Conservation (phyloP, 2,797 vertebrate genomes). For the Sebastes flavidus region DNA sequence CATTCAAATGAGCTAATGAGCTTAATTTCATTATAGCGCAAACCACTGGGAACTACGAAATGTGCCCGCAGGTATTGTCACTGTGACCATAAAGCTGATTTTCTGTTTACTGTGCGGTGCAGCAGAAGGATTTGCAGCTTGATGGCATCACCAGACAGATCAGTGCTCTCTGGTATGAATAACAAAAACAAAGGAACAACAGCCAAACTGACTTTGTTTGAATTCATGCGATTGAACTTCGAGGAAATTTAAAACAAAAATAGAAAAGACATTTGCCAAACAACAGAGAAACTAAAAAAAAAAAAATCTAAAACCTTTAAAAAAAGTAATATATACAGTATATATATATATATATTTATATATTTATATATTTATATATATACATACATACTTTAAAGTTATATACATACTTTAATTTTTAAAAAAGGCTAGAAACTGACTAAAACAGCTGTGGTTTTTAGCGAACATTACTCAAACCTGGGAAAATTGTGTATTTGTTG, state of each 20-base stretch:
- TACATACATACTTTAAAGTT: too few relatives aligned
- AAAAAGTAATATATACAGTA: too few relatives aligned
- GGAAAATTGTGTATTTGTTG: too few relatives aligned
- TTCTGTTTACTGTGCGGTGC: slow-evolving; percentile 20
- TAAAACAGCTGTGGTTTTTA: too few relatives aligned
- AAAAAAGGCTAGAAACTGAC: too few relatives aligned
- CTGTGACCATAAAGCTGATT: slow-evolving; percentile 58
- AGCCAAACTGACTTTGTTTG: not conserved
- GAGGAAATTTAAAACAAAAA: not conserved
- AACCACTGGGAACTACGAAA: slow-evolving; percentile 41
- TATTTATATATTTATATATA: too few relatives aligned
- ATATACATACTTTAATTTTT: too few relatives aligned
- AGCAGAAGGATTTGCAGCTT: slow-evolving; percentile 26
- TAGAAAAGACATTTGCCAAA: not conserved
- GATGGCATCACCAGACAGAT: slow-evolving; percentile 39
- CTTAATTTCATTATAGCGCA: slow-evolving; percentile 43
- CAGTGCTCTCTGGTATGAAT: not conserved
- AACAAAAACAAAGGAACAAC: slow-evolving; percentile 4
- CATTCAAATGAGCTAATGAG: slow-evolving; percentile 53
- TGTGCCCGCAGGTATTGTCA: slow-evolving; percentile 42
- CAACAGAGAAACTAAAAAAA: not conserved
- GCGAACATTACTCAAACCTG: too few relatives aligned
- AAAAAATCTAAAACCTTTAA: too few relatives aligned
- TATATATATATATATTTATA: too few relatives aligned
- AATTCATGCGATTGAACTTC: not conserved